These are phyloP conservation scores for Teinopalpus imperialis DNA, from an alignment of 2,888 invertebrate genomes.

Conservation along the genomic window DNA sequence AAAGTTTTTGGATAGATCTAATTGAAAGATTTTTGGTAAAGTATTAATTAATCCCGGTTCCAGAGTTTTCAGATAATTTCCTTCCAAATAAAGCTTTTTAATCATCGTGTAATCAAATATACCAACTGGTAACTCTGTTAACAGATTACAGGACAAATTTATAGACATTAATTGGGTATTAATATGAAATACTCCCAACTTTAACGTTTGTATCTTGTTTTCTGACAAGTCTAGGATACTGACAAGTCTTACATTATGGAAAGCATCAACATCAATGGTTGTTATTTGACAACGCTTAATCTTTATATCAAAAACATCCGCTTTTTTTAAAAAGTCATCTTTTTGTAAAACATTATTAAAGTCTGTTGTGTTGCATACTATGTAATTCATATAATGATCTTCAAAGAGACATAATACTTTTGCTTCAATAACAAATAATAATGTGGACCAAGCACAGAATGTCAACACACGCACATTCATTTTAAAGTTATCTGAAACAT, in stretches of 20 bases:
- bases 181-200: slow-evolving; percentile 2
- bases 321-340: too few relatives aligned
- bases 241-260: background rate
- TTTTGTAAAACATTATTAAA: background rate
- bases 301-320: background rate
- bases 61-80: slow-evolving; percentile 35
- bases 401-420: background rate
- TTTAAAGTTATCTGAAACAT: too few relatives aligned
- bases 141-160: slow-evolving; percentile 38
- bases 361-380: background rate
- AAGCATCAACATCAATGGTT: background rate
- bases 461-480: too few relatives aligned
- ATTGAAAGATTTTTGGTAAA: slow-evolving; percentile 31
- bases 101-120: slow-evolving; percentile 37
- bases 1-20: slow-evolving; percentile 12
- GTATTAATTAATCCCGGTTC: slow-evolving; percentile 35
- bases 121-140: slow-evolving; percentile 34
- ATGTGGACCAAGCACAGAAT: too few relatives aligned
- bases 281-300: background rate
- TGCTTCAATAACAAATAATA: background rate
- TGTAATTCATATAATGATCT: background rate
- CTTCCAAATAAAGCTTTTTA: slow-evolving; percentile 37
- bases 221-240: background rate
- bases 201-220: background rate
- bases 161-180: slow-evolving; percentile 28